Base-by-base conservation (phyloP, 2,113 vertebrate species). In the Chrysemys picta region DNA sequence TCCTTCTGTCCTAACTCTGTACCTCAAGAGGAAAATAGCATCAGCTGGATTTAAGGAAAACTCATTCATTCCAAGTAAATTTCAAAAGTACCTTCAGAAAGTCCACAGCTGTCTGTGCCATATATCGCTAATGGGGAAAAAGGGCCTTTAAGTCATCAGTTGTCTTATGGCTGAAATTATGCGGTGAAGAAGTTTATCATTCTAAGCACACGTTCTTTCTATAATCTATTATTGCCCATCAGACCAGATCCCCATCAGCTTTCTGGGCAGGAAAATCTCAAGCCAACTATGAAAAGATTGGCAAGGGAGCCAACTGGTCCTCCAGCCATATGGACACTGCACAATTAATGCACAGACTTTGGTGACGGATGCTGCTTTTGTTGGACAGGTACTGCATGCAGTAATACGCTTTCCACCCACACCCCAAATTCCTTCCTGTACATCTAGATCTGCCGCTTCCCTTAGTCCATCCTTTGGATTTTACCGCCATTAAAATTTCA, bases 231-330 rank as follows among this genome's bases (percentile, higher is more conserved):
- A 75, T 88, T 69, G 52, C 29, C 54, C 1, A 3, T 45, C 35
- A 69, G 35, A 69, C 16, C 16, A 19, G 8, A 69, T n/a, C 16
- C 35, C 21, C 19, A 72, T 22, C 79, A 82, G 45, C 84, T 85
- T 56, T 52, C 54, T 59, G 21, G 42, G 75, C 76, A 56, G 52
- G 12, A 85, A 84, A 78, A 57, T 6, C 5, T 1, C 50, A 87
- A 35, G 75, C 62, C 38, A 4, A 54, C 84, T 50, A 80, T 42
- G 69, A 80, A 50, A 35, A 72, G 22, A 7, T 2, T 19, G 35
- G 21, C 31, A 65, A 59, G 57, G 57, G 62, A 13, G 25, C n/a
- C 21, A 0, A 6, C 5, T 1, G 0, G 3, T 57, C 10, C 22
- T 38, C 49, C 35, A 9, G 78, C 45, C 13, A 3, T 38, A 13